A percentile compares a stretch with the other conserved stretches of the same genome.
Evolutionary conservation across 23 tunicate genomes (phyloP).

Genomic region (Trididemnum miniatum): DNA sequence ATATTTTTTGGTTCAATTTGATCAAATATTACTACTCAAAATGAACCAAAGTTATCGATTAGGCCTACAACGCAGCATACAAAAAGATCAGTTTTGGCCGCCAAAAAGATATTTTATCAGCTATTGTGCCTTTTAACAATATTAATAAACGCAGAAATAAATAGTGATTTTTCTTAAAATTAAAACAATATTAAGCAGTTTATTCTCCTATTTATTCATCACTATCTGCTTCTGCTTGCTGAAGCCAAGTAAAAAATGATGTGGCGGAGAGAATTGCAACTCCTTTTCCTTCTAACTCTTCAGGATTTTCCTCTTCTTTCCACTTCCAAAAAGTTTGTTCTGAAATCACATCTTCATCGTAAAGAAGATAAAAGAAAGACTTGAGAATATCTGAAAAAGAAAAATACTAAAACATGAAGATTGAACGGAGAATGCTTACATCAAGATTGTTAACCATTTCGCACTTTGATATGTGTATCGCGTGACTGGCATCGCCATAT

Average conservation of each 20-base stretch:
- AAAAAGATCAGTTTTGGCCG: conserved; percentile 1
- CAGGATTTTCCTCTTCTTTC: conserved; percentile 28
- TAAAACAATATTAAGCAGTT: conserved; percentile 8
- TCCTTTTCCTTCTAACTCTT: conserved; percentile 53
- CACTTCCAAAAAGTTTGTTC: conserved; percentile 50
- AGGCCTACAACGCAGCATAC: no score
- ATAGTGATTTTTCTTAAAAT: conserved; percentile 2
- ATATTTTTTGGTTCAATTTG: no score
- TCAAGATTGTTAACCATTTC: no score
- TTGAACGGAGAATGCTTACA: no score
- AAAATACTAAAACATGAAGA: no score
- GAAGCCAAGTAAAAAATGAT: conserved; percentile 61
- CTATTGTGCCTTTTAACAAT: neutral
- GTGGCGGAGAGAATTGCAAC: conserved; percentile 55
- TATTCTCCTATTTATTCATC: neutral
- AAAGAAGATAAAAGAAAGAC: conserved; percentile 30
- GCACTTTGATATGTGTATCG: no score
- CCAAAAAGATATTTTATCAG: no score
- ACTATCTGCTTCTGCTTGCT: conserved; percentile 48
- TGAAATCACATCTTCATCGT: conserved; percentile 48
- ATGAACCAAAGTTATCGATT: no score
- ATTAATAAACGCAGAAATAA: conserved; percentile 1
- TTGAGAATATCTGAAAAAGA: conserved; percentile 54
- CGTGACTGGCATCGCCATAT: no score
- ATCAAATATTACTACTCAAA: no score